Evolutionary conservation across 2,797 vertebrate genomes (phyloP).

Genomic region (Channallabes apus): DNA sequence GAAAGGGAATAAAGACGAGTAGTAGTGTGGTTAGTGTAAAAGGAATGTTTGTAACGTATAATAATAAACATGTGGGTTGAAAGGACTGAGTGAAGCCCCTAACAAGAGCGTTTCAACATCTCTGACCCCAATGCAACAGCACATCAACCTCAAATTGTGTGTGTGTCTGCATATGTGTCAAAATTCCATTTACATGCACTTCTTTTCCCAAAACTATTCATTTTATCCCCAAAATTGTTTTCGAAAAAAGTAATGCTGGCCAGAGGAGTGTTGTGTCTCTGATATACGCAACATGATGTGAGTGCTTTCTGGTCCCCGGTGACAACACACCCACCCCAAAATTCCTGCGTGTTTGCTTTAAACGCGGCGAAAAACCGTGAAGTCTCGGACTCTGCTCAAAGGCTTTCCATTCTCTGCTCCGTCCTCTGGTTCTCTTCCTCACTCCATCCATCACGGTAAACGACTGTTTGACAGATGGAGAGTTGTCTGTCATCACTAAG

Average conservation of each 20-base stretch:
- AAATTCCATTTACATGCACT: not conserved
- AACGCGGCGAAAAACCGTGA: slow-evolving; percentile 71
- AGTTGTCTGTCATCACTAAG: slow-evolving; percentile 71
- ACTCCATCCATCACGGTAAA: slow-evolving; percentile 74
- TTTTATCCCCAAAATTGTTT: not conserved
- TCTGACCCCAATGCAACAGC: not conserved
- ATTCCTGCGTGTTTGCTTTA: slow-evolving; percentile 66
- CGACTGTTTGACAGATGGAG: slow-evolving; percentile 73
- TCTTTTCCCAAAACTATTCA: not conserved
- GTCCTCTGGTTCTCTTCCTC: slow-evolving; percentile 61
- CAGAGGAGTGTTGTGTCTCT: slow-evolving; percentile 52
- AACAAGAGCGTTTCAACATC: not conserved
- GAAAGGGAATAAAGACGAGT: not conserved
- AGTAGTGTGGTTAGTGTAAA: not conserved
- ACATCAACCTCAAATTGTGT: not conserved
- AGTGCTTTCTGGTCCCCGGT: not conserved
- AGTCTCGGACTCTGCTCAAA: slow-evolving; percentile 68
- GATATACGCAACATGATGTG: slow-evolving; percentile 37
- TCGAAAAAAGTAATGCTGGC: slow-evolving; percentile 39
- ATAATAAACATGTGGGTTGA: not conserved
- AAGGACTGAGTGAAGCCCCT: not conserved
- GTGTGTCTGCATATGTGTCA: not conserved
- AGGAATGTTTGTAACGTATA: not conserved
- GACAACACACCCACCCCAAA: slow-evolving; percentile 10
- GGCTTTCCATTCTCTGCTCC: slow-evolving; percentile 53